Conservation (phyloP, 2,888 invertebrate genomes). For the Limnephilus lunatus region DNA sequence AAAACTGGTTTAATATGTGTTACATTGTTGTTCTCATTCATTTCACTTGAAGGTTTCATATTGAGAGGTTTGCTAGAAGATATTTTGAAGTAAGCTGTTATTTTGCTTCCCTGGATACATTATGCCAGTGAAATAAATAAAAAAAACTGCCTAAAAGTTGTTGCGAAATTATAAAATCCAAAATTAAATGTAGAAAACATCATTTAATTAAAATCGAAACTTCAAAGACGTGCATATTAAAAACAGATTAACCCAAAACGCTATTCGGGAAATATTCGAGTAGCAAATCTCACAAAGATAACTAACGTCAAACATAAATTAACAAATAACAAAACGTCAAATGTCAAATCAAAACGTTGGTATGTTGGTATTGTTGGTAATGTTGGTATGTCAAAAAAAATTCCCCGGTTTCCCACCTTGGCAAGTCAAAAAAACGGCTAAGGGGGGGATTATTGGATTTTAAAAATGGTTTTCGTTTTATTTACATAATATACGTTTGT, state of each 20-base stretch:
- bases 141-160: neutral
- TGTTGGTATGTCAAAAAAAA: too few species aligned
- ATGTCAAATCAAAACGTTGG: too few species aligned
- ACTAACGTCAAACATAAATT: too few species aligned
- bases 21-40: neutral
- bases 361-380: too few species aligned
- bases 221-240: neutral
- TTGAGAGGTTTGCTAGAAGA: neutral
- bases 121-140: too few species aligned
- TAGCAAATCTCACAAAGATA: neutral
- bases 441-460: too few species aligned
- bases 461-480: too few species aligned
- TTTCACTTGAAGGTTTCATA: neutral
- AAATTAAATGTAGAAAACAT: neutral
- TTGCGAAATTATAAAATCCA: neutral
- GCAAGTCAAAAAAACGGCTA: too few species aligned
- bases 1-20: neutral
- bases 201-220: too few species aligned
- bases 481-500: too few species aligned
- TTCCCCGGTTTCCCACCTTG: too few species aligned
- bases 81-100: slow-evolving; percentile 54
- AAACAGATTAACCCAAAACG: neutral
- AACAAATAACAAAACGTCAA: neutral
- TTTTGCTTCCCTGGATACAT: slow-evolving; percentile 47
- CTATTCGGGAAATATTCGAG: neutral